Evolutionary conservation across 2,113 vertebrate species (phyloP), one percentile per base, ranked within the genome.

Genomic region (Misgurnus anguillicaudatus): DNA sequence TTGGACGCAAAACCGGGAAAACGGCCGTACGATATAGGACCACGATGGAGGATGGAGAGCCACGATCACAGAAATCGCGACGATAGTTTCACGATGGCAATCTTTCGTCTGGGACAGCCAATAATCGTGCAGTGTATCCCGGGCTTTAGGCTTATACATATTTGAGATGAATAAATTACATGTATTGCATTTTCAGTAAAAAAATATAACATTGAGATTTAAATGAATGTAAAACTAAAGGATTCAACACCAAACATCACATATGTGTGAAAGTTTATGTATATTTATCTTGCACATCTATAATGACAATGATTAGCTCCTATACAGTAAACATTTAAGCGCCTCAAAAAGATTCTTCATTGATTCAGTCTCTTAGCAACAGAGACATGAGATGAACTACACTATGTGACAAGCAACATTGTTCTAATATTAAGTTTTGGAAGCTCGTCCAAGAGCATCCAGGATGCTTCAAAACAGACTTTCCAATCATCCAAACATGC

Each of bases 401-500:
- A 31, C 2, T 31, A 48, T 68, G 45, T 69, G 47, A 53, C 45
- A 70, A 38, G 24, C 45, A 53, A 57, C 39, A 73, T 45, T 73
- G 58, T 75, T 75, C 61, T 38, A 31, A 75, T 38, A 75, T 73
- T 4, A 61, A 10, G 8, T 75, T 62, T 73, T 16, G 1, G 16
- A 61, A n/a, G 19, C 14, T 61, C 21, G 39, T 16, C 17, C 9
- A 21, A 72, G n/a, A 42, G 11, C 38, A 72, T 72, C 48, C 53
- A 60, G 53, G 9, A 58, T 41, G 36, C 38, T 21, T 53, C 47
- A 55, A 39, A 21, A 73, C 4, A 45, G 38, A 47, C 21, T 61
- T 73, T 61, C 57, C n/a, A 41, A 73, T 60, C 75, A 72, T 66
- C 42, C 11, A 71, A 11, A 71, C 36, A 70, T 9, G 53, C 47